A percentile compares a stretch with the other conserved stretches of the same genome.
phyloP scores from a whole-genome alignment of 35 echinoderm and acorn worm species.

The Diadema setosum region DNA sequence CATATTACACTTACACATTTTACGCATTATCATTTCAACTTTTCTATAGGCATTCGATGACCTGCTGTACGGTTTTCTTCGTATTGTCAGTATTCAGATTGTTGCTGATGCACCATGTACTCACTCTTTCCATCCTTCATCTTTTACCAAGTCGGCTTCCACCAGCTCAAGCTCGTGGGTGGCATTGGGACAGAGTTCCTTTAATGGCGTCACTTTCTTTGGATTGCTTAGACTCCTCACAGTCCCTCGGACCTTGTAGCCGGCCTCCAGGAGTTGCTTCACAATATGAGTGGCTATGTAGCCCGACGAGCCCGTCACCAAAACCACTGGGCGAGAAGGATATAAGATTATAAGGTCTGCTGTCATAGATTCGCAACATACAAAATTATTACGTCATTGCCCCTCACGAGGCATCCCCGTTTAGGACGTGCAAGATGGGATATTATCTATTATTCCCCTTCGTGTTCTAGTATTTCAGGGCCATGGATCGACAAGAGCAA shows the following conservation, averaged over 20 bases:
- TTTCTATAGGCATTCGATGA: background rate
- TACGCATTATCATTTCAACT: background rate
- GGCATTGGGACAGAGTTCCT: constrained; percentile 38
- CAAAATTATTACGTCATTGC: too few species aligned
- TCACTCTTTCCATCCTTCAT: constrained; percentile 69
- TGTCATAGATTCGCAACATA: too few species aligned
- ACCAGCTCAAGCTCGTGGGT: constrained; percentile 61
- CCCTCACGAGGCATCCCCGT: too few species aligned
- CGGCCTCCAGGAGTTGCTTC: constrained; percentile 48
- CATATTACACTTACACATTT: background rate
- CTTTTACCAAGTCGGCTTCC: constrained; percentile 49
- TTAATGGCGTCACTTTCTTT: constrained; percentile 56
- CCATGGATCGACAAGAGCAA: too few species aligned
- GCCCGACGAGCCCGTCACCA: constrained; percentile 77
- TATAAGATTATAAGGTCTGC: too few species aligned
- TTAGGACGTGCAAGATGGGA: too few species aligned
- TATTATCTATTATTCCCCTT: too few species aligned
- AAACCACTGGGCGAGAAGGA: constrained; percentile 15
- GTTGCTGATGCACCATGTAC: too few species aligned
- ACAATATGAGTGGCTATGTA: constrained; percentile 66
- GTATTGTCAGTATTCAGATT: too few species aligned
- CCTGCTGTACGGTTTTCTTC: too few species aligned
- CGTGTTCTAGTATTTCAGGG: too few species aligned
- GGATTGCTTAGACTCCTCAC: constrained; percentile 63
- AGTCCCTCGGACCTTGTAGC: constrained; percentile 60